Evolutionary conservation across 2,797 vertebrate genomes (phyloP).

Genomic region (Bovichtus variegatus): DNA sequence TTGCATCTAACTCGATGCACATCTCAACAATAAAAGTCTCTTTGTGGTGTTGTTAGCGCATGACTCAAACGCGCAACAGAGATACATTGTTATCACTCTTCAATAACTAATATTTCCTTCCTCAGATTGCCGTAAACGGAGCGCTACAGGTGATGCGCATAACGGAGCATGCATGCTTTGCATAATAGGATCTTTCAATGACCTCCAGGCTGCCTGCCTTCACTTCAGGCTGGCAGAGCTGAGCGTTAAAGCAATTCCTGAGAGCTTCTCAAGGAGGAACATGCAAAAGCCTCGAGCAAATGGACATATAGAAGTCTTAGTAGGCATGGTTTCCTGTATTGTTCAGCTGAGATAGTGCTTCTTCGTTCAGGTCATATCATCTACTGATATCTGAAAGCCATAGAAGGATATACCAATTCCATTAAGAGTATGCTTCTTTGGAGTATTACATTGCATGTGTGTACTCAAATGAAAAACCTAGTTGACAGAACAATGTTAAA

Average conservation of each 20-base stretch:
- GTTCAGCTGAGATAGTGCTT: neutral
- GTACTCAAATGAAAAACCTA: neutral
- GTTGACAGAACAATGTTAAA: neutral
- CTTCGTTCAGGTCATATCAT: slow-evolving; percentile 1
- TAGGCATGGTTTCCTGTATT: neutral
- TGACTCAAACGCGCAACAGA: neutral
- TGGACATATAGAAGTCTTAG: slow-evolving; percentile 4
- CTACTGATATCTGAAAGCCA: slow-evolving; percentile 2
- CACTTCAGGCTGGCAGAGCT: slow-evolving; percentile 9
- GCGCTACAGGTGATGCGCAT: slow-evolving; percentile 36
- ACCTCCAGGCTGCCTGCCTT: slow-evolving; percentile 14
- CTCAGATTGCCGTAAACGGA: neutral
- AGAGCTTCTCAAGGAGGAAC: slow-evolving; percentile 16
- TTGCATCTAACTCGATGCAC: neutral
- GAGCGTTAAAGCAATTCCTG: neutral
- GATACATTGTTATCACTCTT: slow-evolving; percentile 25
- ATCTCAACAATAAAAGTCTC: neutral
- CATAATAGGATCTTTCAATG: slow-evolving; percentile 58
- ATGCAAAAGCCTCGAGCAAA: slow-evolving; percentile 9
- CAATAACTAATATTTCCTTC: slow-evolving; percentile 37
- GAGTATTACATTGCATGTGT: neutral
- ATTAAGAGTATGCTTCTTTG: neutral
- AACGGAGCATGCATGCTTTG: slow-evolving; percentile 40
- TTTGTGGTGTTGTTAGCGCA: neutral
- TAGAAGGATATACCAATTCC: neutral